Evolutionary conservation across 2,888 invertebrate genomes (phyloP), one percentile per base, ranked within the genome.

Genomic region (Blastobasis lacticolella): DNA sequence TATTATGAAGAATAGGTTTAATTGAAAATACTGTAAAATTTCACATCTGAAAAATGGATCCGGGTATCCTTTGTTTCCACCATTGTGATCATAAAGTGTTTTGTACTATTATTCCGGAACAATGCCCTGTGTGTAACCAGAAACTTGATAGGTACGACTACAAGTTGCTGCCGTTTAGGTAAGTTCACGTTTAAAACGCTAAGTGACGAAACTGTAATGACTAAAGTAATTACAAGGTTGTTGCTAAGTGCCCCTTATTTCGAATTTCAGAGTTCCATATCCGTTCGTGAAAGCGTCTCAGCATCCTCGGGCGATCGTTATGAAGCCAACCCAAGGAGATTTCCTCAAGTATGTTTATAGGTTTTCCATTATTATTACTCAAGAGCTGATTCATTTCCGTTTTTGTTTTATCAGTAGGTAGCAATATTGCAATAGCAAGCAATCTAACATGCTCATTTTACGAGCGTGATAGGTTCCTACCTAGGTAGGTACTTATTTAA

Each of bases 61-160:
- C 94, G 66, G 94, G 94, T 69, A 94, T 97, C 75, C 90, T 96
- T 77, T 97, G 97, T 89, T 95, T 96, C 84, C 94, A 95, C 88
- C 97, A 97, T 83, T 97, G 97, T 79, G 91, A 91, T 53, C 90
- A 93, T 58, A 92, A 93, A 86, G 92, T 96, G 63, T 95, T 96
- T 85, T 96, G 95, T 75, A 93, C 94, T 69, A 83, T 88, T 61
- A 89, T 97, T 69, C 96, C 96, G 48, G 90, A 91, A 68, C 80
- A 83, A 61, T 97, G 97, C 75, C 96, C 96, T 52, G 90, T 93
- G 63, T 97, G 97, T 81, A 88, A 90, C 60, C 88, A 89, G 60
- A 81, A 77, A 64, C 68, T 88, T 43, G 87, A 88, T 65, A 79
- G 86, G 78, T 88, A 88, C 60, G 91, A 92, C 76, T 89, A 94